Evolutionary conservation across 2,113 vertebrate species (phyloP), one percentile per base, ranked within the genome.

Genomic region (Sprattus sprattus): DNA sequence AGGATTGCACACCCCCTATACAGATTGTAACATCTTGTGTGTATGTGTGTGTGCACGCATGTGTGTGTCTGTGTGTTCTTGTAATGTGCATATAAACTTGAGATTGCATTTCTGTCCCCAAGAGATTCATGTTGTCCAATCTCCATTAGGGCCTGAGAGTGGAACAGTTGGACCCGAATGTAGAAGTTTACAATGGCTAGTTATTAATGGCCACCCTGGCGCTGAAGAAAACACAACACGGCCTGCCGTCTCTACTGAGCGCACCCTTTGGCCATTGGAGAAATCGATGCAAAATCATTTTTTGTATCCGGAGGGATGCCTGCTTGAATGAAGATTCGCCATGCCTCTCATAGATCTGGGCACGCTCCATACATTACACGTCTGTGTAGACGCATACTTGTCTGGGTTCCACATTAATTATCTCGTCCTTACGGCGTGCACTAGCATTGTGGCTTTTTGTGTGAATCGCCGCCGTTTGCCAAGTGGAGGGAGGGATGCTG

Each of bases 371-470:
- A 78, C 28, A 78, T 39, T 39, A 39, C 32, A 32, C 15, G 28
- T 39, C 71, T 78, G 71, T 78, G 28, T 13, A 13, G 25, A 32
- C 13, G 11, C 32, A 16, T 16, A 18, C 16, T 64, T 64, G 60
- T 64, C 60, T 78, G 71, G 4, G 71, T 78, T 39, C 71, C 71
- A 78, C 15, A 32, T 78, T 78, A 78, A 78, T 71, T 32, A 32
- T 16, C 28, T 39, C 15, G 25, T 78, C 25, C 25, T 2, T 32
- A 10, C 11, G 0, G 71, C 28, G 18, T 39, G 4, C 71, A 44
- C 32, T 60, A 22, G 54, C 18, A 60, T 60, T 5, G 54, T 22
- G 18, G 71, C 71, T 39, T 71, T 71, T 39, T 78, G 71, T 78
- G 2, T 78, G 60, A 64, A 64, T 64, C 2, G 71, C 71, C 71